Conservation (phyloP, 2,797 vertebrate genomes). For the Acestrorhynchus altus region DNA sequence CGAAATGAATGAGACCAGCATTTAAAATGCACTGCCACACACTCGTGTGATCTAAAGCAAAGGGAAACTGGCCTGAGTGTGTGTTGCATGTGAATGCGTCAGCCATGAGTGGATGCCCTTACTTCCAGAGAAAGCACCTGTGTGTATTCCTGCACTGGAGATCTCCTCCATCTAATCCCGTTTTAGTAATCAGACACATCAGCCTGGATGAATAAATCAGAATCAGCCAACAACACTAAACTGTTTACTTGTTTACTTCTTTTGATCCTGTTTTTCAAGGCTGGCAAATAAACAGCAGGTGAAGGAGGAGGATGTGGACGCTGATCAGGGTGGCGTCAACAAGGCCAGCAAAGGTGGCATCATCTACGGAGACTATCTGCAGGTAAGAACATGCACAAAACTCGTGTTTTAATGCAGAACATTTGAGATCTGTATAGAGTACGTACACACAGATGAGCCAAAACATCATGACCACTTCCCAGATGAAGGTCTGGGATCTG, state of each 20-base stretch:
- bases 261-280: background rate
- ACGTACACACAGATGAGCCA: too few species aligned
- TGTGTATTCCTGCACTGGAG: constrained; percentile 63
- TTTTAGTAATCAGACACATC: background rate
- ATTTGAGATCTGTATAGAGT: too few species aligned
- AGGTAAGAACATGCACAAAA: constrained; percentile 74
- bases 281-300: constrained; percentile 72
- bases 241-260: background rate
- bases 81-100: constrained; percentile 13
- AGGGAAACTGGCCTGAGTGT: constrained; percentile 11
- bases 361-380: constrained; percentile 90
- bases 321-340: constrained; percentile 85
- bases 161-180: background rate
- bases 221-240: too few species aligned
- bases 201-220: background rate
- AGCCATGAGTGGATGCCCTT: constrained; percentile 83
- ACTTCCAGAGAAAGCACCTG: constrained; percentile 79
- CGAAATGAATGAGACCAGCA: constrained; percentile 67
- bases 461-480: too few species aligned
- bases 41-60: background rate
- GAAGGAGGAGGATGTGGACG: constrained; percentile 79
- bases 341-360: constrained; percentile 89
- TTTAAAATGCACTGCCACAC: constrained; percentile 66
- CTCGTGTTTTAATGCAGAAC: background rate
- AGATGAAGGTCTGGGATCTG: too few species aligned